Percentiles rank a stretch among this genome's conserved stretches.
Conservation (phyloP, 1,140 invertebrate genomes). For the Drosophila repleta region DNA sequence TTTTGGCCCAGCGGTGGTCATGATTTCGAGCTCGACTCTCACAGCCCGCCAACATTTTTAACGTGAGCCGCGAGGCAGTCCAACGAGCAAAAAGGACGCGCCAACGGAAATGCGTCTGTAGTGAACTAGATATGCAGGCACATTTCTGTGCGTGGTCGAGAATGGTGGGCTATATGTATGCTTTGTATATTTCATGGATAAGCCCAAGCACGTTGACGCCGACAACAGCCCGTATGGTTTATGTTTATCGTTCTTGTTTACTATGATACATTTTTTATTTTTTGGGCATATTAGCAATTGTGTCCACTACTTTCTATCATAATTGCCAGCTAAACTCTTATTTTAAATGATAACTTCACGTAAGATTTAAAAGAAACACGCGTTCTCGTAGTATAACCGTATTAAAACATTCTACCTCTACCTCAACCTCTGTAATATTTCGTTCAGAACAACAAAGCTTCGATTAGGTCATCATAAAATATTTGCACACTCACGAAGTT, state of each 20-base stretch:
- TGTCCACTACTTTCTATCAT: neutral
- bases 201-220: conserved; percentile 56
- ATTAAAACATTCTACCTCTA: too few relatives aligned
- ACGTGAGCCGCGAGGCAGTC: conserved; percentile 27
- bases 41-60: neutral
- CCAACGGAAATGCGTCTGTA: conserved; percentile 73
- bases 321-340: neutral
- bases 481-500: conserved; percentile 5
- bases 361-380: too few relatives aligned
- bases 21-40: conserved; percentile 35
- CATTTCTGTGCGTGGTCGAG: conserved; percentile 14
- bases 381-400: too few relatives aligned
- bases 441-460: conserved; percentile 6
- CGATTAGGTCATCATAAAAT: conserved; percentile 5
- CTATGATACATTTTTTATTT: conserved; percentile 6
- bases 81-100: conserved; percentile 56
- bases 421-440: neutral
- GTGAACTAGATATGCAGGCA: conserved; percentile 67
- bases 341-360: too few relatives aligned
- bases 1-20: conserved; percentile 75
- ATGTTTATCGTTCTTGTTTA: conserved; percentile 10
- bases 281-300: conserved; percentile 19
- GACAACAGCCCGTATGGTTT: conserved; percentile 41
- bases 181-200: conserved; percentile 43
- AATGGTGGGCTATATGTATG: neutral